These are phyloP conservation scores for Macrocentrus cingulum DNA, from an alignment of 1,140 invertebrate genomes.

Conservation along the genomic window DNA sequence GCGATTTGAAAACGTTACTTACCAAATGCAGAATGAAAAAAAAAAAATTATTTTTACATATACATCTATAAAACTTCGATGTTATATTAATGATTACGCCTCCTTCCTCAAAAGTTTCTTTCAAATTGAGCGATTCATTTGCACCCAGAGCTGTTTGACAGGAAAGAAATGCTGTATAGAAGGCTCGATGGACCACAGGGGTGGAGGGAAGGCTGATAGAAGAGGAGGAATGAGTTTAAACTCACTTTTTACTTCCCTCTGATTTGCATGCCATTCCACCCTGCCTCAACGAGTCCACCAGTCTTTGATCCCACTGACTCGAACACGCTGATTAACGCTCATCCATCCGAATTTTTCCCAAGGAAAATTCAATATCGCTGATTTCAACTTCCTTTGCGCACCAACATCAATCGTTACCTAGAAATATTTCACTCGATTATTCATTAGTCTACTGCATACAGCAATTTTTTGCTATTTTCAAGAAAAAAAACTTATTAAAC, in stretches of 20 bases:
- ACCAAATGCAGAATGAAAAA: neutral
- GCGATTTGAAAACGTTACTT: neutral
- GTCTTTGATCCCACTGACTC: too few relatives aligned
- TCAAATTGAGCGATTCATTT: conserved; percentile 18
- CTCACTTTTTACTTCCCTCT: neutral
- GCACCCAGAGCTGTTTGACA: conserved; percentile 10
- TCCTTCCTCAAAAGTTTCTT: conserved; percentile 6
- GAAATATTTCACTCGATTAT: too few relatives aligned
- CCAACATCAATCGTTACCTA: too few relatives aligned
- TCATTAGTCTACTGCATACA: too few relatives aligned
- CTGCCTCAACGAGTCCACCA: too few relatives aligned
- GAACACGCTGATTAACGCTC: too few relatives aligned
- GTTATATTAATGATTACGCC: neutral
- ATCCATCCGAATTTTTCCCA: too few relatives aligned
- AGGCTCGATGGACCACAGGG: neutral
- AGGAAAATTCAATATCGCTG: too few relatives aligned
- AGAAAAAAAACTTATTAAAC: too few relatives aligned
- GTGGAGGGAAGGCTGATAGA: neutral
- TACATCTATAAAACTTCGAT: neutral
- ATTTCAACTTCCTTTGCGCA: too few relatives aligned
- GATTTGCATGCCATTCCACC: conserved; percentile 3
- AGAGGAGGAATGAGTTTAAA: neutral
- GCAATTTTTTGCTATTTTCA: too few relatives aligned
- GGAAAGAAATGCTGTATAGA: conserved; percentile 10
- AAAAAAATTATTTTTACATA: neutral